Percentiles rank a stretch among this genome's conserved stretches.
phyloP scores from a whole-genome alignment of 23 tunicate species.

The Trididemnum clinides region DNA sequence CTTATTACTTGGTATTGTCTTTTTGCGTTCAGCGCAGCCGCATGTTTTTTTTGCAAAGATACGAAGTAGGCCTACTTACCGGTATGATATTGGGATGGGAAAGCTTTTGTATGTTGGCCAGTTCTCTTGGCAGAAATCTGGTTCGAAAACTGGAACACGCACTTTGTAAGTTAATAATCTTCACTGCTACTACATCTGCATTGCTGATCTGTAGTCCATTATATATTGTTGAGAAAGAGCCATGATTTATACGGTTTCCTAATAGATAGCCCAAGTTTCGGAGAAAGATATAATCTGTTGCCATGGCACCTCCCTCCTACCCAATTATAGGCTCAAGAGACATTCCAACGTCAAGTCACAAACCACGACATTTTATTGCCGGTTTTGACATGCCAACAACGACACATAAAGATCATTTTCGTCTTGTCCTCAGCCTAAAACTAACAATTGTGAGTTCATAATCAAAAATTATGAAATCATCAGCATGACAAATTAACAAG shows the following conservation, averaged over 20 bases:
- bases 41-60: too few species aligned
- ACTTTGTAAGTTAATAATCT: slow-evolving; percentile 77
- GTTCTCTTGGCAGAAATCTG: slow-evolving; percentile 87
- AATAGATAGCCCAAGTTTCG: slow-evolving; percentile 76
- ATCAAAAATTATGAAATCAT: not conserved
- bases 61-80: too few species aligned
- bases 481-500: too few species aligned
- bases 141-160: slow-evolving; percentile 55
- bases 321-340: not conserved
- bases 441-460: not conserved
- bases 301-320: not conserved
- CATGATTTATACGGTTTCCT: slow-evolving; percentile 74
- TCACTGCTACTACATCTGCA: slow-evolving; percentile 79
- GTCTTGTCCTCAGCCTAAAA: not conserved
- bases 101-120: slow-evolving; percentile 66
- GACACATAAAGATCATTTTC: not conserved
- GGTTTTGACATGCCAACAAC: slow-evolving; percentile 7
- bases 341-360: slow-evolving; percentile 1
- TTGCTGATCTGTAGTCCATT: slow-evolving; percentile 62
- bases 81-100: slow-evolving; percentile 85
- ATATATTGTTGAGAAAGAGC: slow-evolving; percentile 85
- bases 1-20: too few species aligned
- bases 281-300: slow-evolving; percentile 41
- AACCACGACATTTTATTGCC: slow-evolving; percentile 17
- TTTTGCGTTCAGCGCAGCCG: too few species aligned